Evolutionary conservation across 2,888 invertebrate genomes (phyloP), one percentile per base, ranked within the genome.

Genomic region (Meganola albula): DNA sequence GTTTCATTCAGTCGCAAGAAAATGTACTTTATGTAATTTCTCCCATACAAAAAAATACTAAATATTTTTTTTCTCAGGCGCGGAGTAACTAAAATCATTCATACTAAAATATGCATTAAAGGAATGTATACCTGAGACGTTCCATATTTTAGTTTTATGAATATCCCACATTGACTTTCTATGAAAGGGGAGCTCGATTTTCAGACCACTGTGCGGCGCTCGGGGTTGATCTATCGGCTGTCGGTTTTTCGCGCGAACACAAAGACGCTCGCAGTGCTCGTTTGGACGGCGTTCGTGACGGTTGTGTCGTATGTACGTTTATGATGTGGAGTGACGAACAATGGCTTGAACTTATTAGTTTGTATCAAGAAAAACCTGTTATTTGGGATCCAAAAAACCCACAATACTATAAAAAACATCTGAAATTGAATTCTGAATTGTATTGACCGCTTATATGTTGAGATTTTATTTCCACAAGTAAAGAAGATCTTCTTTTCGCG

Each of bases 221-320:
- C 23, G 23, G 23, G 22, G 29, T 23, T 31, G 31, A 24, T 24
- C 24, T 24, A 31, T 31, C 31, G 31, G 31, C 18, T 31, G 24
- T 31, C 31, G 31, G 31, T 31, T 31, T 35, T 24, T 31, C 18
- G 24, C 24, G 31, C 31, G 31, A 31, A 31, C 31, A 30, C 30
- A 30, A 30, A 30, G 20, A 7, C 20, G 20, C 20, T 18, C 26
- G 16, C 16, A 13, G 18, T 21, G 20, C 18, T 20, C 31, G 31
- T 31, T 27, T 40, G 30, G 40, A 40, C 33, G 40, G 32, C 31
- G 37, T 40, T 40, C 36, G 35, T 40, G 33, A 31, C 36, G 35
- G 33, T 39, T 39, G 31, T 35, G 39, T 39, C 35, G 34, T 39
- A 23, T 39, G 34, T 33, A 40, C 33, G 36, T 40, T 40, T 33